phyloP scores from a whole-genome alignment of 2,113 vertebrate genomes.

The Pavo muticus region DNA sequence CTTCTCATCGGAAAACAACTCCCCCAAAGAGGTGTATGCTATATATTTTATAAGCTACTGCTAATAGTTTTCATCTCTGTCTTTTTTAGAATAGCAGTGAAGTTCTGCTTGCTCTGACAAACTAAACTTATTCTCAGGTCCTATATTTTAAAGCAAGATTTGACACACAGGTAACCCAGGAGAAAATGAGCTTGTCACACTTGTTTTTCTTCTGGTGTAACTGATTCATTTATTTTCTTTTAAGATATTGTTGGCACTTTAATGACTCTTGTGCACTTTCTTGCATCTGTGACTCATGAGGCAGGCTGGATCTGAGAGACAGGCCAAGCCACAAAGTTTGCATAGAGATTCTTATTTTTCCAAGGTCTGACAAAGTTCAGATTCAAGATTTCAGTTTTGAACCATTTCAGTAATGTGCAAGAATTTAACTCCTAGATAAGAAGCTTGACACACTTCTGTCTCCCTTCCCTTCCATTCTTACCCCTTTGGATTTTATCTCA shows the following conservation, averaged over 20 bases:
- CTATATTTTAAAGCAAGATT: conserved; percentile 17
- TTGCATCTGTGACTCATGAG: conserved; percentile 20
- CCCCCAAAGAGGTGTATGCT: not conserved
- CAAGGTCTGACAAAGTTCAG: not conserved
- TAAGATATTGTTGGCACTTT: not conserved
- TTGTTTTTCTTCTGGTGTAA: conserved; percentile 33
- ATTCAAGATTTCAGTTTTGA: not conserved
- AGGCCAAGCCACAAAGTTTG: not conserved
- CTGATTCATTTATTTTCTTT: conserved; percentile 38
- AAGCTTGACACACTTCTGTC: not conserved
- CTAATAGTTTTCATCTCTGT: not conserved
- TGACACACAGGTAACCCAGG: conserved; percentile 5
- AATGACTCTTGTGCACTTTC: conserved; percentile 16
- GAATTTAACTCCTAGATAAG: not conserved
- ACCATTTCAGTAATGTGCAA: not conserved
- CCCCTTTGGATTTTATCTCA: not conserved
- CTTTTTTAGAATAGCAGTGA: not conserved
- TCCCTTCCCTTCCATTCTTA: not conserved
- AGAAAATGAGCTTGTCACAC: not conserved
- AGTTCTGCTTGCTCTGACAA: not conserved
- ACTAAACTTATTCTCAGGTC: not conserved
- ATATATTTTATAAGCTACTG: not conserved
- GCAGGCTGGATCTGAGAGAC: not conserved
- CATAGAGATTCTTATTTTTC: not conserved
- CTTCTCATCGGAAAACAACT: not conserved